Evolutionary conservation across 2,888 invertebrate genomes (phyloP).

Genomic region (Sympetrum striolatum): DNA sequence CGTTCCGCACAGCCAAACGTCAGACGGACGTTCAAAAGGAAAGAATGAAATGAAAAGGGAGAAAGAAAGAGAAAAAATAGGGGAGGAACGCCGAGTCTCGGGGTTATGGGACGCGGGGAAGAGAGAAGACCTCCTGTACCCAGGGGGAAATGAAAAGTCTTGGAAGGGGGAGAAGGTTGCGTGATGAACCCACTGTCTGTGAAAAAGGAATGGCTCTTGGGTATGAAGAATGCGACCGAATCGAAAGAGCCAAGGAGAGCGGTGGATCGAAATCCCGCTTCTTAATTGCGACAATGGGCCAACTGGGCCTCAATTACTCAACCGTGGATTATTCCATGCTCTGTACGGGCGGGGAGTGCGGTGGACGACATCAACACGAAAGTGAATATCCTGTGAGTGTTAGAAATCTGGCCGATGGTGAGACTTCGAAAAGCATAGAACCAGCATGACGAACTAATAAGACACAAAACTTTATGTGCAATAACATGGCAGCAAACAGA

Average conservation of each 20-base stretch:
- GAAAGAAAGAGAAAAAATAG: conserved; percentile 31
- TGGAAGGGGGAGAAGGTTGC: background rate
- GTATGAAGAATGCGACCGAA: background rate
- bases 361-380: too few relatives aligned
- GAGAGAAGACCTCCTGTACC: background rate
- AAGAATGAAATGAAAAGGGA: conserved; percentile 22
- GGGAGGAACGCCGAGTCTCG: background rate
- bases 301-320: too few relatives aligned
- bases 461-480: too few relatives aligned
- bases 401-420: too few relatives aligned
- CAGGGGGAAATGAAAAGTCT: conserved; percentile 12
- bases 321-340: too few relatives aligned
- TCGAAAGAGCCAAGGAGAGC: background rate
- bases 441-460: too few relatives aligned
- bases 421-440: too few relatives aligned
- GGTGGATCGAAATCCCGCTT: background rate
- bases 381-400: too few relatives aligned
- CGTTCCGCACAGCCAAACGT: conserved; percentile 26
- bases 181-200: conserved; percentile 1
- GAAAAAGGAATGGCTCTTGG: background rate
- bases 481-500: too few relatives aligned
- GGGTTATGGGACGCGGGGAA: background rate
- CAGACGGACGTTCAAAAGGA: conserved; percentile 17
- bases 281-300: too few relatives aligned
- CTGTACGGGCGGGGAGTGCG: too few relatives aligned